Conservation (phyloP, 2,113 vertebrate genomes). For the Chelonoidis abingdonii region DNA sequence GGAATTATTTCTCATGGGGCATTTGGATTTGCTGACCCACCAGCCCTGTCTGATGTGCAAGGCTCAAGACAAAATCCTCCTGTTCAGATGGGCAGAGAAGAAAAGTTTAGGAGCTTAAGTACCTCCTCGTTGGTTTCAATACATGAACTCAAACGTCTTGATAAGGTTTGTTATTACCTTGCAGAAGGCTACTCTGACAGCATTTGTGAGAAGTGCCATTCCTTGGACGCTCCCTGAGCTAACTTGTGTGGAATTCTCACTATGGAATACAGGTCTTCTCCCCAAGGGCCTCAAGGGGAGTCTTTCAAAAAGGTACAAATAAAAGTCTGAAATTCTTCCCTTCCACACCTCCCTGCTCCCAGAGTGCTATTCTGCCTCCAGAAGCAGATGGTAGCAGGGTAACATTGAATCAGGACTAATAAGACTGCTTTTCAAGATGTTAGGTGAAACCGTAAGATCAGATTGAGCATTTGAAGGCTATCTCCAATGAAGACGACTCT, state of each 20-base stretch:
- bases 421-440: background rate
- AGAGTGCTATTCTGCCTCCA: background rate
- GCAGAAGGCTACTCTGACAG: background rate
- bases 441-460: background rate
- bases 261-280: background rate
- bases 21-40: too few species aligned
- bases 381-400: background rate
- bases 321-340: background rate
- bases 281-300: background rate
- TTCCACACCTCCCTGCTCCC: background rate
- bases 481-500: background rate
- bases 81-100: too few species aligned
- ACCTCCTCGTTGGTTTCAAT: background rate
- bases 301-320: background rate
- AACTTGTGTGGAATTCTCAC: background rate
- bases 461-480: background rate
- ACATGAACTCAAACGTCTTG: background rate
- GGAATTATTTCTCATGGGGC: too few species aligned
- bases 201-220: background rate
- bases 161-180: background rate
- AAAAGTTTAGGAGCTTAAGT: background rate
- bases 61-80: too few species aligned
- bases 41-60: too few species aligned
- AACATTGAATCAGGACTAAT: background rate
- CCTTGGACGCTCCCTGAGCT: background rate